Base-by-base conservation (phyloP, 1,140 invertebrate species). In the Hyles vespertilio region DNA sequence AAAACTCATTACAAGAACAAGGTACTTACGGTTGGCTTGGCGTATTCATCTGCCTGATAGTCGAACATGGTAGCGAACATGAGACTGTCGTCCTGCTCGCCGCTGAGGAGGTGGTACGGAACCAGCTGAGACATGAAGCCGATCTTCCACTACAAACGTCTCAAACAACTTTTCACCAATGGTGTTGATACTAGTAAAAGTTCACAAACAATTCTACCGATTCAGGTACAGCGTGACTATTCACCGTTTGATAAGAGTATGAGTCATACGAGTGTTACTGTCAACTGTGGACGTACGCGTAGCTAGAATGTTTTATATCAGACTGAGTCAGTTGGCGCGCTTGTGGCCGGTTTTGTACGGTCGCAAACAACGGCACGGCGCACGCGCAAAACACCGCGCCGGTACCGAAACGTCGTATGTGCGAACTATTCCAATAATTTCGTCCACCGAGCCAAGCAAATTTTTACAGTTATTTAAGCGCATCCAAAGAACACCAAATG, bases 31-130 rank as follows among this genome's bases (percentile, higher is more conserved):
- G 79, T 66, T 59, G 85, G 77, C 63, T 88, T 89, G 60, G 69
- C 75, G 69, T 89, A 83, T 56, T 89, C 87, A 59, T 89, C 87
- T 61, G 74, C 74, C 73, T 87, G 87, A 70, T 89, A 90, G 53
- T 90, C 89, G 73, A 90, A 90, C 89, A 90, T 90, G 44, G 87
- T 90, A 61, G 87, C 84, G 76, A 89, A 90, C 84, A 89, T 87
- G 11, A 89, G 85, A 79, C 83, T 80, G 59, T 90, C 89, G 82
- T 90, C 87, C 63, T 82, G 84, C 63, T 89, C 89, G 79, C 84
- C 64, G 76, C 61, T 84, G 67, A 73, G 61, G 56, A 84, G 77
- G 69, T 86, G 76, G 66, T 82, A 89, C 22, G 89, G 89, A 72
- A 90, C 89, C 84, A 89, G 61, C 77, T 87, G 89, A 79, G 87